These are phyloP conservation scores for Drosophila bunnanda DNA, from an alignment of 2,888 invertebrate species.

Conservation along the genomic window DNA sequence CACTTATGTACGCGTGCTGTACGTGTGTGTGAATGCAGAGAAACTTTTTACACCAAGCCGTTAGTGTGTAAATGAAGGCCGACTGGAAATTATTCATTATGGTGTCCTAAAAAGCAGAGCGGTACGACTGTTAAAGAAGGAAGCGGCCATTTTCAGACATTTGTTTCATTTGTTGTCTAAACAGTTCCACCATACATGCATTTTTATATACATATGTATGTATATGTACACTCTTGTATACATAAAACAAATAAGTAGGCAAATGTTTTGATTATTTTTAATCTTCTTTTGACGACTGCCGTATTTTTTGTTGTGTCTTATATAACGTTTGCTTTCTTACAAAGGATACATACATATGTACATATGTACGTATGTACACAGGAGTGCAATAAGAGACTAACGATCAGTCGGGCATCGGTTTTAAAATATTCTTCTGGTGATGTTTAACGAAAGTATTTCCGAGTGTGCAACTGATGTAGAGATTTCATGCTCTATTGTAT, in stretches of 20 bases:
- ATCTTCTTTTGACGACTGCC: background rate
- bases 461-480: background rate
- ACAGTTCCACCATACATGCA: background rate
- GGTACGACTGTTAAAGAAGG: background rate
- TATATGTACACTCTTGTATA: background rate
- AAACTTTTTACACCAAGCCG: constrained; percentile 3
- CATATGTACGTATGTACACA: background rate
- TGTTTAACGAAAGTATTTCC: background rate
- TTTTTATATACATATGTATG: background rate
- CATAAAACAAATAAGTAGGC: constrained; percentile 41
- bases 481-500: background rate
- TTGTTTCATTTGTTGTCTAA: too few species aligned
- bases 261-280: constrained; percentile 22
- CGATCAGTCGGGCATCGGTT: background rate
- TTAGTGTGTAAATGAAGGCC: background rate
- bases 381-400: background rate
- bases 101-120: background rate
- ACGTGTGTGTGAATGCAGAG: constrained; percentile 1
- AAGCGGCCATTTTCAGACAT: background rate
- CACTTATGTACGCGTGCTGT: background rate
- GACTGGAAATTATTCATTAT: background rate
- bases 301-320: background rate
- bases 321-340: background rate
- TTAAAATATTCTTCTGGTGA: background rate
- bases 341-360: too few species aligned